phyloP scores from a whole-genome alignment of 2,797 vertebrate species.

The Coracias cyanogaster region DNA sequence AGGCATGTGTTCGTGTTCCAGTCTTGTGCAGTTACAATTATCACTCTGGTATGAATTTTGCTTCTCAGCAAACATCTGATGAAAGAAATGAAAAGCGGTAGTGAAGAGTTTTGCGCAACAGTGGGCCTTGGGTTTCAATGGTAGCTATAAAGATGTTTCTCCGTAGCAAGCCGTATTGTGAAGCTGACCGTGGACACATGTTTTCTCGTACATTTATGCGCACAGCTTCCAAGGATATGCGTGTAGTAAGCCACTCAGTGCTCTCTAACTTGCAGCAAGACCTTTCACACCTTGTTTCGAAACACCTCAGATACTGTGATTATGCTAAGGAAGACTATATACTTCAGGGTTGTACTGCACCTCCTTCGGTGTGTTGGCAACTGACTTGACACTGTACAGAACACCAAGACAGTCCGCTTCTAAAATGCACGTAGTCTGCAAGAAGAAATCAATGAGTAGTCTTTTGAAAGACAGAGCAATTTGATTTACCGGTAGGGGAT shows the following conservation, averaged over 20 bases:
- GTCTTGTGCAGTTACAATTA: neutral
- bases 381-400: fast-evolving
- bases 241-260: fast-evolving
- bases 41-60: neutral
- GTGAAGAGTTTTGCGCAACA: neutral
- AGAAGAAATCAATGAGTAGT: neutral
- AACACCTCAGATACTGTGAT: neutral
- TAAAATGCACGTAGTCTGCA: neutral
- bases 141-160: neutral
- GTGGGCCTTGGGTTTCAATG: neutral
- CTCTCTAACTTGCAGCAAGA: neutral
- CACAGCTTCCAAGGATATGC: neutral
- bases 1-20: slow-evolving; percentile 77
- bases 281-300: neutral
- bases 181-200: fast-evolving
- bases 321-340: neutral
- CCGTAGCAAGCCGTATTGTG: neutral
- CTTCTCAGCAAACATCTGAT: neutral
- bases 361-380: neutral
- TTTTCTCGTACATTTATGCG: fast-evolving
- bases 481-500: neutral
- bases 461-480: neutral
- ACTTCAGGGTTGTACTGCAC: neutral
- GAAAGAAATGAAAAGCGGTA: neutral
- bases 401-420: neutral